Conservation (phyloP, 23 tunicate species). For the Ciona savignyi region DNA sequence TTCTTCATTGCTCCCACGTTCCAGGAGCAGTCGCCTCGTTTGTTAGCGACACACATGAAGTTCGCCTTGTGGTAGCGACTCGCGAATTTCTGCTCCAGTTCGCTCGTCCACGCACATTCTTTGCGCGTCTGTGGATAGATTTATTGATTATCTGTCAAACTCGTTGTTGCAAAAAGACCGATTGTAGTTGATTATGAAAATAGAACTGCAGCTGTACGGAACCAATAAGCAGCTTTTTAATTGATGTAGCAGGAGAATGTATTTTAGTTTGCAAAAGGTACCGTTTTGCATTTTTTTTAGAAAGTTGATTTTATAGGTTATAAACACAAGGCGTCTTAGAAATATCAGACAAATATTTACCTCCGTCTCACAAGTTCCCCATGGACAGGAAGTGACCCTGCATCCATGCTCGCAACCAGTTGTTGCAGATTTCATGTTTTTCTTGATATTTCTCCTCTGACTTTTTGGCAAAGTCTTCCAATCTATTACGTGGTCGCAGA, state of each 20-base stretch:
- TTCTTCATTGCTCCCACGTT: conserved; percentile 12
- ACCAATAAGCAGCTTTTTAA: no score
- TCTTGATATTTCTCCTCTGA: conserved; percentile 33
- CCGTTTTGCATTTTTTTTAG: no score
- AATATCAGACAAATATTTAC: no score
- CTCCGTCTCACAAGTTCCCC: conserved; percentile 42
- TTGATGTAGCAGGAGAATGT: no score
- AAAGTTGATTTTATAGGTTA: no score
- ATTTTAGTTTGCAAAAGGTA: no score
- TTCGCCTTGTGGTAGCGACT: conserved; percentile 27
- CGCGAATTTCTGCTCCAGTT: conserved; percentile 34
- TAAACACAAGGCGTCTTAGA: no score
- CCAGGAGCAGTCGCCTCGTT: conserved; percentile 40
- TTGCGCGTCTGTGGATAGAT: conserved; percentile 14
- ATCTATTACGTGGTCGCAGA: conserved; percentile 48
- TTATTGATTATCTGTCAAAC: not conserved
- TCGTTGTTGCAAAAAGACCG: no score
- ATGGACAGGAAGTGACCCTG: conserved; percentile 35
- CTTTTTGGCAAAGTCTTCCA: conserved; percentile 48
- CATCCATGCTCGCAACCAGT: conserved; percentile 31
- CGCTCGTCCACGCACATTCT: conserved; percentile 47
- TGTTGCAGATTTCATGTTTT: conserved; percentile 30
- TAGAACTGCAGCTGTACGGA: no score
- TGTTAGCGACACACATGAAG: conserved; percentile 34
- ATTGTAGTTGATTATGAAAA: no score